Evolutionary conservation across 2,797 vertebrate species (phyloP).

Genomic region (Falco rusticolus): DNA sequence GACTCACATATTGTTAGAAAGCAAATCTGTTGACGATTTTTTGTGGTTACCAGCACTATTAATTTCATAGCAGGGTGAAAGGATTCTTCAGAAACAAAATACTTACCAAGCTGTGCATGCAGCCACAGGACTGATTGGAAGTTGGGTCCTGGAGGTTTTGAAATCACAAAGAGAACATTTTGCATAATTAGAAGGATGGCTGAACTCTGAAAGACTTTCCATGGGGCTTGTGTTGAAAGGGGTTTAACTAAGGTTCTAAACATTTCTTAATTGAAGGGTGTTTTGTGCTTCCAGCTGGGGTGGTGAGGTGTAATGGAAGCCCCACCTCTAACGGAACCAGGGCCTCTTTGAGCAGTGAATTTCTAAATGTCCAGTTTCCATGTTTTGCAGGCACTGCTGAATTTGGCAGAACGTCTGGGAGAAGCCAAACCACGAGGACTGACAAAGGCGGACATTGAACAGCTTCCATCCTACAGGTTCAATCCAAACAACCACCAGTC

Average conservation of each 20-base stretch:
- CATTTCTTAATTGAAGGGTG: background rate
- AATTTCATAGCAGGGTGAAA: background rate
- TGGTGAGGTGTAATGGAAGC: background rate
- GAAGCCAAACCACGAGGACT: slow-evolving; percentile 96
- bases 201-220: background rate
- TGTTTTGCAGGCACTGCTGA: slow-evolving; percentile 88
- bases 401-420: slow-evolving; percentile 94
- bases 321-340: background rate
- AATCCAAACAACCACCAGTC: slow-evolving; percentile 98
- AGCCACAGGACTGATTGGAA: background rate
- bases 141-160: background rate
- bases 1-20: background rate
- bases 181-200: background rate
- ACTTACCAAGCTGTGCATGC: background rate
- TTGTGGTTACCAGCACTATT: background rate
- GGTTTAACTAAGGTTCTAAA: background rate
- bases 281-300: background rate
- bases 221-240: background rate
- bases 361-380: background rate
- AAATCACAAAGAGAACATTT: background rate
- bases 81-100: background rate
- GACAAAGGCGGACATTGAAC: slow-evolving; percentile 96
- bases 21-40: background rate
- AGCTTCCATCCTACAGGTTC: slow-evolving; percentile 96
- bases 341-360: background rate